These are phyloP conservation scores for Oncorhynchus kisutch DNA, from an alignment of 2,113 vertebrate species.

Conservation along the genomic window DNA sequence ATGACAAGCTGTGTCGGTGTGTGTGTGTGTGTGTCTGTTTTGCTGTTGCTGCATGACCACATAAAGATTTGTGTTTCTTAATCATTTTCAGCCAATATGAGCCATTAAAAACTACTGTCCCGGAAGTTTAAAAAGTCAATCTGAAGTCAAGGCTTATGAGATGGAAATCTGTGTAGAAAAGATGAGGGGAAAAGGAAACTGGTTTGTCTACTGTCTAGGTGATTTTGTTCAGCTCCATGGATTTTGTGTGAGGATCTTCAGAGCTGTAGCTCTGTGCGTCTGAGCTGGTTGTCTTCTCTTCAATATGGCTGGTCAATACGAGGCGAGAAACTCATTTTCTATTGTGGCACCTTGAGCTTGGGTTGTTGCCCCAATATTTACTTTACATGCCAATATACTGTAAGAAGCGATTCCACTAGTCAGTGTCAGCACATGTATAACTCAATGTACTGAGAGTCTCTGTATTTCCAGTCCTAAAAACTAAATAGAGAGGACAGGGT, in stretches of 20 bases:
- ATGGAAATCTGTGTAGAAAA: not conserved
- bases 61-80: not conserved
- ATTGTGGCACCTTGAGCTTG: conserved; percentile 1
- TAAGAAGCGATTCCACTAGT: conserved; percentile 2
- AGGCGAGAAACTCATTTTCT: conserved; percentile 13
- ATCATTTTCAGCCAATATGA: not conserved
- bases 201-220: conserved; percentile 2
- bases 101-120: not conserved
- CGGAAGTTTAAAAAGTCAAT: not conserved
- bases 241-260: conserved; percentile 27
- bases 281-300: conserved; percentile 25
- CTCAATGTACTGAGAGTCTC: not conserved
- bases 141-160: not conserved
- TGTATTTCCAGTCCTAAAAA: not conserved
- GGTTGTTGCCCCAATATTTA: not conserved
- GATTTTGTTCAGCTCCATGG: conserved; percentile 30
- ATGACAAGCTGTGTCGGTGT: no score
- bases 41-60: not conserved
- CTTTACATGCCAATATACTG: not conserved
- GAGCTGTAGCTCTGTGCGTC: conserved; percentile 12
- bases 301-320: conserved; percentile 26
- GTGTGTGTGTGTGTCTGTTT: not conserved
- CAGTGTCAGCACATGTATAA: not conserved
- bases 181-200: not conserved
- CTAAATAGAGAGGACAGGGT: not conserved